Percentiles rank a stretch among this genome's conserved stretches.
These are phyloP conservation scores for Dorcus parallelipipedus DNA, from an alignment of 2,888 invertebrate species.

Conservation along the genomic window DNA sequence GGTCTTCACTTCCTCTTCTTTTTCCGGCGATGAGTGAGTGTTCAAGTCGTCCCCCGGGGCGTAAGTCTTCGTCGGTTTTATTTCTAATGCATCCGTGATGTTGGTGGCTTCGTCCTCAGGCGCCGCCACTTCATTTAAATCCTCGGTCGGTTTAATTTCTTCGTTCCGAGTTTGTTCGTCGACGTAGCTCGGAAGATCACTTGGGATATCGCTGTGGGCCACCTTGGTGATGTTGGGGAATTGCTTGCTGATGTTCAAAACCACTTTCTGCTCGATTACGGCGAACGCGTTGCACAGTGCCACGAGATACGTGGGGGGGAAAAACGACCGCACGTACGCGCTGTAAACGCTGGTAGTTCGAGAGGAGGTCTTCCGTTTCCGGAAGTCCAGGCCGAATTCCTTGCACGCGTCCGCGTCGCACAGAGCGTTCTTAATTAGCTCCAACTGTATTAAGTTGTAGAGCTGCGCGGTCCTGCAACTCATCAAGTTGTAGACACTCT, in stretches of 20 bases:
- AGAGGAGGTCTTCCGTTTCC: constrained; percentile 31
- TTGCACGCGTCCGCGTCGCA: constrained; percentile 60
- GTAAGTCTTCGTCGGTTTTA: constrained; percentile 47
- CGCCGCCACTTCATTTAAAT: constrained; percentile 24
- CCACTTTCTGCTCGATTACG: constrained; percentile 63
- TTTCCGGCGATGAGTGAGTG: constrained; percentile 22
- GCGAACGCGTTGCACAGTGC: constrained; percentile 77
- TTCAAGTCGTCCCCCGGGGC: constrained; percentile 31
- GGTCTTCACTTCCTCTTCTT: constrained; percentile 20
- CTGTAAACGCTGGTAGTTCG: constrained; percentile 43
- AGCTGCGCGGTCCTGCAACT: constrained; percentile 67
- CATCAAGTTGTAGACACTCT: constrained; percentile 68
- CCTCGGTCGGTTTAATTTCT: constrained; percentile 48
- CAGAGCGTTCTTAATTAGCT: constrained; percentile 61
- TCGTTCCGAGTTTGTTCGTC: constrained; percentile 9
- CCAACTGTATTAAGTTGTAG: constrained; percentile 58
- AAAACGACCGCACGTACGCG: constrained; percentile 61
- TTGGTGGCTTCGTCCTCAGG: constrained; percentile 4
- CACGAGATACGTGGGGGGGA: constrained; percentile 66
- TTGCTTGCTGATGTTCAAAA: constrained; percentile 59
- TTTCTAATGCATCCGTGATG: constrained; percentile 33
- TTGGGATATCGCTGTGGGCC: constrained; percentile 12
- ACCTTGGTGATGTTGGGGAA: constrained; percentile 31
- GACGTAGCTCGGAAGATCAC: neutral
- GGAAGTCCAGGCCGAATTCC: constrained; percentile 58